These are phyloP conservation scores for Coelopa pilipes DNA, from an alignment of 2,888 invertebrate genomes.

Conservation along the genomic window DNA sequence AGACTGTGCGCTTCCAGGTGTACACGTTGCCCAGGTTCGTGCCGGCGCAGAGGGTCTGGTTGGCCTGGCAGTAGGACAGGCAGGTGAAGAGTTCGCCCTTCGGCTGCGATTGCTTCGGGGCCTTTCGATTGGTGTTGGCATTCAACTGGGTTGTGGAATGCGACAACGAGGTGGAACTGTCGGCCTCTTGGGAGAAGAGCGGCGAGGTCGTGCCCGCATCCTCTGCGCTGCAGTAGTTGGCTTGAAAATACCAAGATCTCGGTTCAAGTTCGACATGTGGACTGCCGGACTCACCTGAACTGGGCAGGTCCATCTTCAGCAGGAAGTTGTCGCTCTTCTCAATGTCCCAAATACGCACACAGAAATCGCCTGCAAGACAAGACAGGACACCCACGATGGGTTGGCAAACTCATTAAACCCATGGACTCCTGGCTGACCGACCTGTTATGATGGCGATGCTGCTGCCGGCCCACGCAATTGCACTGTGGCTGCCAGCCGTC, in stretches of 20 bases:
- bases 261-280: too few relatives aligned
- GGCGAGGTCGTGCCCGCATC: slow-evolving; percentile 43
- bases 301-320: slow-evolving; percentile 72
- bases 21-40: slow-evolving; percentile 90
- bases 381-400: too few relatives aligned
- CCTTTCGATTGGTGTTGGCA: slow-evolving; percentile 42
- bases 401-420: too few relatives aligned
- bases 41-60: slow-evolving; percentile 86
- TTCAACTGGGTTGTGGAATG: slow-evolving; percentile 36
- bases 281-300: slow-evolving; percentile 46
- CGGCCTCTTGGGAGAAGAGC: slow-evolving; percentile 52
- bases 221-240: slow-evolving; percentile 30
- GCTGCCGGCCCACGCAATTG: slow-evolving; percentile 77
- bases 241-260: background rate
- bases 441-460: slow-evolving; percentile 82
- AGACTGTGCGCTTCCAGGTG: slow-evolving; percentile 77
- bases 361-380: slow-evolving; percentile 74
- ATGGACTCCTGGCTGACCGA: slow-evolving; percentile 28
- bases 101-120: slow-evolving; percentile 50
- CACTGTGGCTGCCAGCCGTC: slow-evolving; percentile 70
- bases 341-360: slow-evolving; percentile 92
- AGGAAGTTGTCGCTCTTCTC: slow-evolving; percentile 93
- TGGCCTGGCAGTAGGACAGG: slow-evolving; percentile 75
- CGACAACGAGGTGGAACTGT: slow-evolving; percentile 33
- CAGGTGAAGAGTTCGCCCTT: slow-evolving; percentile 75